Evolutionary conservation across 2,888 invertebrate species (phyloP), one percentile per base, ranked within the genome.

Genomic region (Epirrhoe tristata): DNA sequence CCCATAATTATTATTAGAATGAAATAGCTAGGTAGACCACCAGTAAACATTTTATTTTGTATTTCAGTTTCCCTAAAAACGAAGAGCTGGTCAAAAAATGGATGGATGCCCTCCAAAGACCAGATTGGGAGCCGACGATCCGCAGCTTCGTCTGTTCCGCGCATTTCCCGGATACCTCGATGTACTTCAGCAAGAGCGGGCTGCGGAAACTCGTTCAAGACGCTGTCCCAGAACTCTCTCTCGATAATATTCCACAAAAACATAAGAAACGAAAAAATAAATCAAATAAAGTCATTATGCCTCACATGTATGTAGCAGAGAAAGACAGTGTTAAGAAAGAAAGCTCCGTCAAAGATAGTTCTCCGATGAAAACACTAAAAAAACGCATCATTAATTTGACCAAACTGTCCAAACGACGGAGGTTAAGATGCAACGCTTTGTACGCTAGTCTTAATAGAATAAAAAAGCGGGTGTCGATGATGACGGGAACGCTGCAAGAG

Each of bases 151-250:
- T 70, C n/a, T 70, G 70, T 48, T 70, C 65, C 48, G 17, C 50
- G 1, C 67, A 70, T 46, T 70, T 70, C 48, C 8, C 59, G 4
- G 63, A 67, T 3, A 4, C 67, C 24, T 36, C 56, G 31, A 58
- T 65, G 56, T 70, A 57, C 54, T 67, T 65, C 59, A 70, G 67
- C 14, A 70, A 70, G 57, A 70, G 56, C 14, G 67, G 70, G 0
- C 65, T 62, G 5, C 63, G 63, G 8, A 67, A 58, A 34, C 48
- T 67, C 6, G 31, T 60, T 4, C 34, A 48, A 5, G 52, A 46
- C 6, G 67, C 67, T 6, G 57, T 60, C 1, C 67, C 67, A 7
- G 50, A 56, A 31, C 31, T 51, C 6, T 5, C 36, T 3, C 36
- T 62, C 2, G 50, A 62, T 5, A 31, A 16, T 1, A 12, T 32